Base-by-base conservation (phyloP, 2,113 vertebrate genomes). In the Nothoprocta pentlandii region DNA sequence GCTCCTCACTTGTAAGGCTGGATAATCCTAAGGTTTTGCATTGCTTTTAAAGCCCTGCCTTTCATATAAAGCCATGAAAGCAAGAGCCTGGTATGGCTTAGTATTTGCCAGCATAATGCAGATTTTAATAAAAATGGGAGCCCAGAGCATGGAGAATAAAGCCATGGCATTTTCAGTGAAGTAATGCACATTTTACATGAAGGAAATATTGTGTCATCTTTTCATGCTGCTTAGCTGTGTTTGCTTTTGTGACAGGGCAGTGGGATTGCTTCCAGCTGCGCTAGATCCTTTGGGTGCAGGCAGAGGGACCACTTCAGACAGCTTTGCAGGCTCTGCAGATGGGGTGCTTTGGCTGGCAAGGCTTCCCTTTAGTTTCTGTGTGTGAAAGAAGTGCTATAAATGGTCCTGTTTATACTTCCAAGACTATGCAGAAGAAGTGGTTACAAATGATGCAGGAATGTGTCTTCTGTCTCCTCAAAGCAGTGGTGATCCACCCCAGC, bases 331-430 rank as follows among this genome's bases (percentile, higher is more conserved):
- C 49, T 61, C 0, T 11, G 56, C 42, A 23, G 4, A 0, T 0
- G 11, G 41, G 44, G 13, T 75, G 42, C 47, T 94, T 41, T 0
- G 8, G 0, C 51, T 34, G 56, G 26, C 0, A 0, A 53, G 3
- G 15, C 34, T 61, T 61, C 32, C 44, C 59, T 91, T 80, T 64
- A 14, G 10, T 49, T 92, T 39, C n/a, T 84, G 2, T 4, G 0
- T 51, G 7, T 36, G 12, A 58, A 68, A 30, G 15, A 16, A 39
- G 39, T 13, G 5, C 3, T 6, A 11, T 28, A 82, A 77, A 54
- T 56, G 9, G 5, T 42, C 69, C 32, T 76, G 12, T 74, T 91
- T 56, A 1, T 74, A 10, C 25, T 9, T 83, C 46, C 2, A 10
- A 74, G 64, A 23, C 74, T 17, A 9, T 1, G 2, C 21, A 25